Percentiles rank a stretch among this genome's conserved stretches.
These are phyloP conservation scores for Perca schrenkii DNA, from an alignment of 2,113 vertebrate species.

Conservation along the genomic window DNA sequence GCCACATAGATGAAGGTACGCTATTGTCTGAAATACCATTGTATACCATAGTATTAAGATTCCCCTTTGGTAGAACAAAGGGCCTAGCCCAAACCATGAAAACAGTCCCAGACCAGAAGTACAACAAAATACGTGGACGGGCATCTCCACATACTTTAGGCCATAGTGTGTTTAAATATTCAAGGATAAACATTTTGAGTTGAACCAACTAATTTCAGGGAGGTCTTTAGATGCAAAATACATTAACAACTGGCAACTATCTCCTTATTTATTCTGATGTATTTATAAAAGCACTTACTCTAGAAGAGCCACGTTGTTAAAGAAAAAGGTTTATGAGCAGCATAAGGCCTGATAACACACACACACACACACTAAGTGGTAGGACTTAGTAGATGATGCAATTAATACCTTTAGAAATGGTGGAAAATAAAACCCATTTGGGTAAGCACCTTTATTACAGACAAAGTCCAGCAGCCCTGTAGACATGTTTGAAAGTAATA, in stretches of 20 bases:
- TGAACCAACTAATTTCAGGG: not conserved
- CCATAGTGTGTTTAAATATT: no score
- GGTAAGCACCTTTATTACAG: slow-evolving; percentile 28
- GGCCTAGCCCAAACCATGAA: no score
- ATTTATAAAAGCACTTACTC: not conserved
- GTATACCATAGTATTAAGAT: no score
- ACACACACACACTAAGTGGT: not conserved
- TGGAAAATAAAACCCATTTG: slow-evolving; percentile 55
- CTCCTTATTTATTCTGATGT: not conserved
- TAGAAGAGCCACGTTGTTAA: slow-evolving; percentile 4
- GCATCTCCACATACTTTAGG: no score
- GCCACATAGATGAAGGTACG: no score
- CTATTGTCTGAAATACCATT: no score
- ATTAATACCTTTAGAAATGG: slow-evolving; percentile 40
- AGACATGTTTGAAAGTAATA: slow-evolving; percentile 23
- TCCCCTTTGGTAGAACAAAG: no score
- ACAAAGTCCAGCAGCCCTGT: slow-evolving; percentile 12
- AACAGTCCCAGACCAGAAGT: no score
- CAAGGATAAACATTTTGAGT: no score
- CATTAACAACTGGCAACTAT: not conserved
- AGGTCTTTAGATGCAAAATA: not conserved
- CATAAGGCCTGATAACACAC: slow-evolving; percentile 8
- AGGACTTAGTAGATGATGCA: not conserved
- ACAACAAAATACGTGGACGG: no score
- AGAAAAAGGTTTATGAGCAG: slow-evolving; percentile 42